Percentiles rank a stretch among this genome's conserved stretches.
Evolutionary conservation across 2,113 vertebrate genomes (phyloP).

Genomic region (Macrotus californicus): DNA sequence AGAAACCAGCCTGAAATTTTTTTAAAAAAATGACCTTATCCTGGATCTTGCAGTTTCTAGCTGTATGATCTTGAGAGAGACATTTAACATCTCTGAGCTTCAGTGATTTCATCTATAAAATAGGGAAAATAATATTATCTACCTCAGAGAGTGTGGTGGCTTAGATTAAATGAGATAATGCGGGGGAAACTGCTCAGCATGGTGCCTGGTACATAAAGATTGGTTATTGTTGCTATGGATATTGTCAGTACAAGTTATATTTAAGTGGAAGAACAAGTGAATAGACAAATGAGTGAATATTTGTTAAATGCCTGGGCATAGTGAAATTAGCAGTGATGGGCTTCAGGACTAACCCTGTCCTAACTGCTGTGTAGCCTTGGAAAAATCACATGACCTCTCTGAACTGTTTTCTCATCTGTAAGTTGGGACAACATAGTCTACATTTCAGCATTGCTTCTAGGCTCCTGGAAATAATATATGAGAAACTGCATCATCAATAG

Average conservation of each 20-base stretch:
- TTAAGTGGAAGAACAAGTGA: background rate
- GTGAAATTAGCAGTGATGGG: background rate
- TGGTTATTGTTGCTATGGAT: background rate
- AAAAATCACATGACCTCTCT: background rate
- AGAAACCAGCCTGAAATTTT: background rate
- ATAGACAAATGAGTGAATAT: background rate
- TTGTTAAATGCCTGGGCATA: background rate
- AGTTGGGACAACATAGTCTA: background rate
- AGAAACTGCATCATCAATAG: background rate
- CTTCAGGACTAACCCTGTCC: background rate
- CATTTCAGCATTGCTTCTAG: background rate
- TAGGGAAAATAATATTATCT: background rate
- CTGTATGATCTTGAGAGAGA: background rate
- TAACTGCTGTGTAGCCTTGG: background rate
- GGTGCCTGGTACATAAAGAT: background rate
- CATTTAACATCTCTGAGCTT: background rate
- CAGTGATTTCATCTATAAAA: background rate
- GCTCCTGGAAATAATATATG: background rate
- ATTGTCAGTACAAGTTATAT: background rate
- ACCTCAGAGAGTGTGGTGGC: background rate
- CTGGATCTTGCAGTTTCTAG: background rate
- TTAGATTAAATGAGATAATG: background rate
- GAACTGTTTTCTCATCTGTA: background rate
- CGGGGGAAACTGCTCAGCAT: background rate
- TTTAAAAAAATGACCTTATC: background rate